Evolutionary conservation across 2,113 vertebrate genomes (phyloP), one percentile per base, ranked within the genome.

Genomic region (Reinhardtius hippoglossoides): DNA sequence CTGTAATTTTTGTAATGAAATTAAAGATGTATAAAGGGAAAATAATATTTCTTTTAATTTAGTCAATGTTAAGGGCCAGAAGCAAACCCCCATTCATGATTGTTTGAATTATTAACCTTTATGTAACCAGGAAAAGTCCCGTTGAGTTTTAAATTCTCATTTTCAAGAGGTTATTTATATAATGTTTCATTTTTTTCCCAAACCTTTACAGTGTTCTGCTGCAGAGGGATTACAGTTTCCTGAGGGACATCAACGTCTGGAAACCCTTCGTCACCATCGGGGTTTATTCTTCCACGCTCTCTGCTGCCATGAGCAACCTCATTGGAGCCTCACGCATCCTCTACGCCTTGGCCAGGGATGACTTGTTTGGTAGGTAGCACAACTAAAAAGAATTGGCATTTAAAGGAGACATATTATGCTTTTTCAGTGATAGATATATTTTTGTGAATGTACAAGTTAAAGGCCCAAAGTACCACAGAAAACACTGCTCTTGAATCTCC

Each of bases 271-370:
- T 97, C 85, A 95, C 91, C 0, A 84, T 97, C 18, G 96, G 96
- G 1, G 95, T 97, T 44, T 97, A 97, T 0, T 96, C 90, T 76
- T 96, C 96, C 55, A 96, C 96, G 0, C 90, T 97, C 5, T 97
- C 96, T 0, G 96, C 96, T 0, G 95, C 97, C 76, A 97, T 98
- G 96, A 96, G 96, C 88, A 96, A 96, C 87, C 93, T 97, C 31
- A 97, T 97, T 0, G 96, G 97, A 24, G 96, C 96, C 1, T 97
- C 97, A 0, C 95, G 96, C 5, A 96, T 97, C 86, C 96, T 98
- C 4, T 97, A 96, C 0, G 96, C 96, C 5, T 89, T 97, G 82
- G 96, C 96, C 24, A 92, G 94, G 46, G 96, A 98, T 27, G 95
- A 97, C 89, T 84, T 97, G 78, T 97, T 97, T 3, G 97, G 96